Conservation (phyloP, 2,888 invertebrate genomes). For the Drosophila rubida region DNA sequence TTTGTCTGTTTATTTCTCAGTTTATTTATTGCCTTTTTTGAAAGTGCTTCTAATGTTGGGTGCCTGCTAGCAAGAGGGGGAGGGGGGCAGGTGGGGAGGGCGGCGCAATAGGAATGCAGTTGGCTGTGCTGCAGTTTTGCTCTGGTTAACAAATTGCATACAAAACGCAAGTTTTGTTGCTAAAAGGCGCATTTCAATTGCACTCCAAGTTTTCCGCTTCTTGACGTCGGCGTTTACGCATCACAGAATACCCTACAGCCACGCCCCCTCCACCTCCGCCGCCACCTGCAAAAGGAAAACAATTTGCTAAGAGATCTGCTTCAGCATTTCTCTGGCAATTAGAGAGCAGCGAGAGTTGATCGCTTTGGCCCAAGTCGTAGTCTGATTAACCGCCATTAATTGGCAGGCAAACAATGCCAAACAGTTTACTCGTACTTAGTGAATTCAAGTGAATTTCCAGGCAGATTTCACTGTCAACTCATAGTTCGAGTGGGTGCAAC, state of each 20-base stretch:
- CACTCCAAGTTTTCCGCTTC: constrained; percentile 73
- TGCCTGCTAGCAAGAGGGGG: neutral
- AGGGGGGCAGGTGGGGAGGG: neutral
- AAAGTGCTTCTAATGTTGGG: constrained; percentile 56
- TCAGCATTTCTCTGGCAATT: constrained; percentile 46
- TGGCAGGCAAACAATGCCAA: constrained; percentile 13
- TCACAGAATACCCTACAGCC: constrained; percentile 44
- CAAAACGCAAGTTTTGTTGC: constrained; percentile 80
- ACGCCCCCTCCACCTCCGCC: constrained; percentile 1
- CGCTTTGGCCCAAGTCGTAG: constrained; percentile 36
- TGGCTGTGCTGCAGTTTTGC: constrained; percentile 58
- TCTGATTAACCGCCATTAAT: constrained; percentile 61
- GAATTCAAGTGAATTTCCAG: constrained; percentile 16
- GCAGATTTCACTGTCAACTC: constrained; percentile 6
- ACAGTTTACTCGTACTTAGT: neutral
- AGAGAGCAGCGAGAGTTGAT: constrained; percentile 30
- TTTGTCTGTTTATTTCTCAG: constrained; percentile 22
- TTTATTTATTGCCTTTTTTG: constrained; percentile 46
- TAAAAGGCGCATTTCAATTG: constrained; percentile 69
- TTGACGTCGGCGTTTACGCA: constrained; percentile 60
- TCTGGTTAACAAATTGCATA: constrained; percentile 80
- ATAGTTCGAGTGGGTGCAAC: constrained; percentile 1
- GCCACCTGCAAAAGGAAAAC: neutral
- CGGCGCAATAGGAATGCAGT: neutral
- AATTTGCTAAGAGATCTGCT: constrained; percentile 18